Evolutionary conservation across 1,140 invertebrate genomes (phyloP).

Genomic region (Mactra quadrangularis): DNA sequence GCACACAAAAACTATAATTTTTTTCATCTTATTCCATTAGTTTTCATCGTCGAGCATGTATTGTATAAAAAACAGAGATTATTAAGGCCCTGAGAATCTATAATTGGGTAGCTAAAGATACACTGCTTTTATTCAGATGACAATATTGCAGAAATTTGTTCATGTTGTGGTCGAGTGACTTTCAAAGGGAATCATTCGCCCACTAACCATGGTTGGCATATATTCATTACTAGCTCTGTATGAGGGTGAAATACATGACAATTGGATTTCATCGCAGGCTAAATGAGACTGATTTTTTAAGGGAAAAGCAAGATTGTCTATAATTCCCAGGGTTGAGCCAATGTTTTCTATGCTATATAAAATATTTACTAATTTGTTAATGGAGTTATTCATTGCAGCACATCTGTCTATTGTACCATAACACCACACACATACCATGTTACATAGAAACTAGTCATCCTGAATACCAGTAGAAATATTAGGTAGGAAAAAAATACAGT

Average conservation of each 20-base stretch:
- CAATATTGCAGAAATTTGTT: constrained; percentile 59
- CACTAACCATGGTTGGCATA: constrained; percentile 49
- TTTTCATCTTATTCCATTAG: too few species aligned
- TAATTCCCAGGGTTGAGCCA: neutral
- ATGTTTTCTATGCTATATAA: constrained; percentile 29
- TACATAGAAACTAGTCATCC: neutral
- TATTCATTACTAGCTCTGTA: constrained; percentile 46
- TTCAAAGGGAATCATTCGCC: constrained; percentile 28
- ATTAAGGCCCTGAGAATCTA: constrained; percentile 7
- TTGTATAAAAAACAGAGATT: too few species aligned
- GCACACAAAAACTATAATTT: too few species aligned
- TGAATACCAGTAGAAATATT: too few species aligned
- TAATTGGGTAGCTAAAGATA: constrained; percentile 46
- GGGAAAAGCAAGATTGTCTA: constrained; percentile 46
- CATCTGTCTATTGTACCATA: neutral
- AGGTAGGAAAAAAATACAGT: too few species aligned
- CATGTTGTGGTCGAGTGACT: constrained; percentile 26
- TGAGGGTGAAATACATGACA: constrained; percentile 20
- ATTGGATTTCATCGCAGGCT: constrained; percentile 28
- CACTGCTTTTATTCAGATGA: constrained; percentile 18
- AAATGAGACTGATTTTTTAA: constrained; percentile 53
- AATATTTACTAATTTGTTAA: constrained; percentile 62
- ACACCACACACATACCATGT: neutral
- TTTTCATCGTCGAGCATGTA: too few species aligned
- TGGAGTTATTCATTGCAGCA: constrained; percentile 26